A percentile compares a stretch with the other conserved stretches of the same genome.
Evolutionary conservation across 2,888 invertebrate genomes (phyloP).

Genomic region (Allygus modestus): DNA sequence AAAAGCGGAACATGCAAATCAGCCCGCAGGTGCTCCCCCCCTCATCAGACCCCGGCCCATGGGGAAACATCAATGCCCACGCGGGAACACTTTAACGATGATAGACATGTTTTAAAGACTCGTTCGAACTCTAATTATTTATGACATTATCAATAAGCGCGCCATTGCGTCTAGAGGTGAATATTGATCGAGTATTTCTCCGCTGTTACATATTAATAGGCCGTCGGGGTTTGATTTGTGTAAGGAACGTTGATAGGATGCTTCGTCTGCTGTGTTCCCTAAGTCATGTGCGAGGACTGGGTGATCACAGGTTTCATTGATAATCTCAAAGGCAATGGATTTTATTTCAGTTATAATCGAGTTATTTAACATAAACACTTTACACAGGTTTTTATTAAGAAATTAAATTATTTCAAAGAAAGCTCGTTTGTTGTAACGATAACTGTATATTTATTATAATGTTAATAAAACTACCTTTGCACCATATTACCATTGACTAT

Average conservation of each 20-base stretch:
- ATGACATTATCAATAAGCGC: constrained; percentile 41
- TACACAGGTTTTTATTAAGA: too few relatives aligned
- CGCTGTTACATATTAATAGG: constrained; percentile 40
- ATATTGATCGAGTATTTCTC: constrained; percentile 20
- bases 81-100: constrained; percentile 29
- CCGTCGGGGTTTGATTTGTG: constrained; percentile 29
- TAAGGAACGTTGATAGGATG: constrained; percentile 1
- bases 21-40: constrained; percentile 31
- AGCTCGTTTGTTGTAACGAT: too few relatives aligned
- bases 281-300: background rate
- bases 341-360: too few relatives aligned
- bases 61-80: constrained; percentile 10
- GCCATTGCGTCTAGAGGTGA: background rate
- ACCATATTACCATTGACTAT: too few relatives aligned
- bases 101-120: constrained; percentile 38
- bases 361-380: too few relatives aligned
- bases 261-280: background rate
- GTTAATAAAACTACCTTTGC: too few relatives aligned
- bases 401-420: too few relatives aligned
- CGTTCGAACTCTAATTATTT: constrained; percentile 27
- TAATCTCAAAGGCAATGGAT: too few relatives aligned
- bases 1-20: constrained; percentile 33
- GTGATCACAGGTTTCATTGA: background rate
- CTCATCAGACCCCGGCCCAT: background rate
- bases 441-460: too few relatives aligned